These are phyloP conservation scores for Athetis lepigone DNA, from an alignment of 2,888 invertebrate genomes.

Conservation along the genomic window DNA sequence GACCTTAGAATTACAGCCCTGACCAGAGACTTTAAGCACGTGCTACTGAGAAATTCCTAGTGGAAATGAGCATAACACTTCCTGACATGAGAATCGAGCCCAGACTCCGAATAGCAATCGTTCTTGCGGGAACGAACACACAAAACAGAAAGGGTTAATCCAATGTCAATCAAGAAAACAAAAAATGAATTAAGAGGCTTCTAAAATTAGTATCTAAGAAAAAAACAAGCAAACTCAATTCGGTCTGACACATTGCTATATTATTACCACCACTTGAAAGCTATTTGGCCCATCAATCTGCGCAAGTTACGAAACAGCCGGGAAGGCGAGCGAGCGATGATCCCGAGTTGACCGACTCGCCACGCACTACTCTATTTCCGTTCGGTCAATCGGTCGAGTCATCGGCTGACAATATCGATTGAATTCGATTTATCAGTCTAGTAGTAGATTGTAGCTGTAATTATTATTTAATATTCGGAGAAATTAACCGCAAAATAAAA, in stretches of 20 bases:
- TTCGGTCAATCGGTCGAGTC: conserved; percentile 70
- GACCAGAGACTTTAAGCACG: too few relatives aligned
- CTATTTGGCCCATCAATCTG: conserved; percentile 73
- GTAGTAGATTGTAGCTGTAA: conserved; percentile 15
- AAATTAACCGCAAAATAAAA: conserved; percentile 10
- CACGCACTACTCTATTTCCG: conserved; percentile 72
- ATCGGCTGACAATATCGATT: conserved; percentile 54
- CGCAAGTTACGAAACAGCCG: conserved; percentile 69
- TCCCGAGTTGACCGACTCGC: conserved; percentile 73
- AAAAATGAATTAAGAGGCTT: background rate
- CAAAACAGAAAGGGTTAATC: too few relatives aligned
- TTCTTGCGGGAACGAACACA: too few relatives aligned
- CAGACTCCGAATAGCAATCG: too few relatives aligned
- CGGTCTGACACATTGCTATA: conserved; percentile 32
- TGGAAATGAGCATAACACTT: too few relatives aligned
- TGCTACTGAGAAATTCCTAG: too few relatives aligned
- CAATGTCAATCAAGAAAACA: background rate
- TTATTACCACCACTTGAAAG: conserved; percentile 61
- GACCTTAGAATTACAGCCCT: too few relatives aligned
- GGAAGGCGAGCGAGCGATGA: conserved; percentile 72
- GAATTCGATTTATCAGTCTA: conserved; percentile 42
- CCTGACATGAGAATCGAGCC: too few relatives aligned
- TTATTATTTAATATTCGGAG: conserved; percentile 7
- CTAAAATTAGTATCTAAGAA: background rate
- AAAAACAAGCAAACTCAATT: conserved; percentile 12